phyloP scores from a whole-genome alignment of 2,797 vertebrate genomes.

The Brotula barbata region DNA sequence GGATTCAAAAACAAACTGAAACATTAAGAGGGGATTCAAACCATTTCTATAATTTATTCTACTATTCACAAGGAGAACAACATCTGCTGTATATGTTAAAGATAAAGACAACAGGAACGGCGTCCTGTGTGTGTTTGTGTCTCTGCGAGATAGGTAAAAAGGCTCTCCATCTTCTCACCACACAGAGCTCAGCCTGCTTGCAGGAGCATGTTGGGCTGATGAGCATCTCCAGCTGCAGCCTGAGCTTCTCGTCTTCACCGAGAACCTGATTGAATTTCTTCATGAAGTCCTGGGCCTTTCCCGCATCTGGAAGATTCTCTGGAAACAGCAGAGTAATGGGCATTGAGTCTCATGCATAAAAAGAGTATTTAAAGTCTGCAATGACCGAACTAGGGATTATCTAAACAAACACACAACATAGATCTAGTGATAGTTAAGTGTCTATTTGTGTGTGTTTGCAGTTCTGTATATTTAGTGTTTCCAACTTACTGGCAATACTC shows the following conservation, averaged over 20 bases:
- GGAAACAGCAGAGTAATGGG: constrained; percentile 18
- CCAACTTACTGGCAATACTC: constrained; percentile 95
- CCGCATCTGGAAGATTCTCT: constrained; percentile 98
- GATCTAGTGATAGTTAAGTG: too few species aligned
- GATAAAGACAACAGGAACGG: not conserved
- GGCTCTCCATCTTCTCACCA: constrained; percentile 83
- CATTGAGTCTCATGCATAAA: not conserved
- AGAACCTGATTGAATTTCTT: constrained; percentile 99
- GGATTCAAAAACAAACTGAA: too few species aligned
- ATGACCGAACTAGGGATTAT: too few species aligned
- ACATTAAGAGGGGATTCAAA: too few species aligned
- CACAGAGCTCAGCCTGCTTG: constrained; percentile 97
- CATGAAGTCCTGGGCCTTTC: constrained; percentile 99
- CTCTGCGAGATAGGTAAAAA: not conserved
- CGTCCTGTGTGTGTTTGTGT: not conserved
- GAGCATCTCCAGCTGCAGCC: constrained; percentile 90
- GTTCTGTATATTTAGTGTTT: constrained; percentile 8
- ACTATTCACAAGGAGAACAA: too few species aligned
- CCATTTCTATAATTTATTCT: too few species aligned
- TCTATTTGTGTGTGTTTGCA: not conserved
- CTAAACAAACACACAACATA: not conserved
- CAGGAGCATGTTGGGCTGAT: constrained; percentile 98
- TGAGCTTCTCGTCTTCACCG: constrained; percentile 95
- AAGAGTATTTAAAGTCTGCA: not conserved
- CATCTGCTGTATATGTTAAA: too few species aligned